phyloP scores from a whole-genome alignment of 1,140 invertebrate genomes.

The Conopomorpha cramerella region DNA sequence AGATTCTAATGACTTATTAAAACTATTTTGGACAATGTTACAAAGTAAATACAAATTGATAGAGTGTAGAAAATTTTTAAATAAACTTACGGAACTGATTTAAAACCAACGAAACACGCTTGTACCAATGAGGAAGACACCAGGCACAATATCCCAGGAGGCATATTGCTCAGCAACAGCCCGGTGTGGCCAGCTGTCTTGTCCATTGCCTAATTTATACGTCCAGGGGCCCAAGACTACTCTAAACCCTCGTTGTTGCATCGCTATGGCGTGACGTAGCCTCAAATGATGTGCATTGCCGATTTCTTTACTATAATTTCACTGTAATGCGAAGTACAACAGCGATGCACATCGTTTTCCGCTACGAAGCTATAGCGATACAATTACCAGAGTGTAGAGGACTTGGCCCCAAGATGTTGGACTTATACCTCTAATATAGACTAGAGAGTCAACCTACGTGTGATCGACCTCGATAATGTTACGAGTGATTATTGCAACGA shows the following conservation, averaged over 20 bases:
- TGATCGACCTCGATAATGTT: not conserved
- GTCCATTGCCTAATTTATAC: too few species aligned
- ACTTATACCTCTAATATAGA: constrained; percentile 4
- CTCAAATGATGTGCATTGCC: too few species aligned
- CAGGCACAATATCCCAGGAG: too few species aligned
- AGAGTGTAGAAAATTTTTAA: constrained; percentile 55
- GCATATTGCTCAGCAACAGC: too few species aligned
- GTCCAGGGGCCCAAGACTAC: too few species aligned
- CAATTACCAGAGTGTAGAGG: not conserved
- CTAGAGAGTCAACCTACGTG: constrained; percentile 1
- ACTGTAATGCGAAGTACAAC: not conserved
- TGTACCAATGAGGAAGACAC: too few species aligned
- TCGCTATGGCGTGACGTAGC: too few species aligned
- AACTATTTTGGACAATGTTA: not conserved
- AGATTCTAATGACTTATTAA: not conserved
- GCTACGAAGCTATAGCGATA: too few species aligned
- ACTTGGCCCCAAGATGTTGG: constrained; percentile 2
- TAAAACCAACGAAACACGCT: constrained; percentile 49
- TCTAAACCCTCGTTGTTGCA: too few species aligned
- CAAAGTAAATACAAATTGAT: constrained; percentile 18
- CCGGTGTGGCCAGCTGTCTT: too few species aligned
- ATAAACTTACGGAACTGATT: constrained; percentile 17
- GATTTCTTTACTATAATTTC: too few species aligned
- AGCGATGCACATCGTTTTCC: not conserved
- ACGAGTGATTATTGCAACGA: too few species aligned